phyloP scores from a whole-genome alignment of 1,140 invertebrate genomes.

The Drosophila triauraria region DNA sequence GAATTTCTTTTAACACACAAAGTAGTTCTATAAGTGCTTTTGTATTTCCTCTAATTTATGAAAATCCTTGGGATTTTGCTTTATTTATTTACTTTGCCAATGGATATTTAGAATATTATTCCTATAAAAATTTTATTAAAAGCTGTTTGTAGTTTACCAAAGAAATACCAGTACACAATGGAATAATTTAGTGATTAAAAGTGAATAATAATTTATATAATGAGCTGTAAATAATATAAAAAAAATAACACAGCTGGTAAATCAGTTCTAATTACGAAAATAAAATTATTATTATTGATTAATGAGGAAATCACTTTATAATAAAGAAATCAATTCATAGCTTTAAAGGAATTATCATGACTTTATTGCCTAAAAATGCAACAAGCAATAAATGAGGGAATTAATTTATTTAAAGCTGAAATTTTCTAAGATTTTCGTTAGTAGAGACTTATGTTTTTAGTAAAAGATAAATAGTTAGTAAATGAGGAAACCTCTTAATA shows the following conservation, averaged over 20 bases:
- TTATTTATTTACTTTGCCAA: no score
- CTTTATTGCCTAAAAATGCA: background rate
- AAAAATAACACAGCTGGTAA: background rate
- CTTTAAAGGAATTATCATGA: background rate
- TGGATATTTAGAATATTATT: no score
- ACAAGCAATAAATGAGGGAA: background rate
- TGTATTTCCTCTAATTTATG: no score
- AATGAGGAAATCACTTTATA: background rate
- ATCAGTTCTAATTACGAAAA: background rate
- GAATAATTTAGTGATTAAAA: background rate
- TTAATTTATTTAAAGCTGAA: constrained; percentile 7
- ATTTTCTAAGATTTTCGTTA: background rate
- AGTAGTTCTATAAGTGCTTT: no score
- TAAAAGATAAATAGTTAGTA: no score
- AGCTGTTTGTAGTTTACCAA: background rate
- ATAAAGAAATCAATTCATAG: background rate
- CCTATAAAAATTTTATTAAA: background rate
- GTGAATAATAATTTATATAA: background rate
- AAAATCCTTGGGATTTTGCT: no score
- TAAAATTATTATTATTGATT: background rate
- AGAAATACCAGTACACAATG: background rate
- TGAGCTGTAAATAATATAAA: background rate
- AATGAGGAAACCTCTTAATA: background rate
- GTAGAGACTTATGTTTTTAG: no score
- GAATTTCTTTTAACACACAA: no score